Conservation (phyloP, 1,140 invertebrate genomes). For the Delia radicum region DNA sequence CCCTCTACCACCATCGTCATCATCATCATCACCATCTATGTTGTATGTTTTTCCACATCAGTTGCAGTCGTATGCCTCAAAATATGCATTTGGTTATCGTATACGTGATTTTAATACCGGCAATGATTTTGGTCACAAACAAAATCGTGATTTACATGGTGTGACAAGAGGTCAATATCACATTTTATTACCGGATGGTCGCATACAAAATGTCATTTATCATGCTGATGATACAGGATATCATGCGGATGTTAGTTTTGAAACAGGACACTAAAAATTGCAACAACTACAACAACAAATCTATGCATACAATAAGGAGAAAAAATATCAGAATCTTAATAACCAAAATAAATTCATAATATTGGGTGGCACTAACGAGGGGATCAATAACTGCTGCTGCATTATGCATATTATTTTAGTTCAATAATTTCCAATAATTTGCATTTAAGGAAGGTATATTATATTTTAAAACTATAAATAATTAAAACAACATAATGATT, state of each 20-base stretch:
- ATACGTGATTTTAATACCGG: constrained; percentile 68
- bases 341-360: not conserved
- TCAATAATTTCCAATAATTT: not conserved
- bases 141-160: constrained; percentile 63
- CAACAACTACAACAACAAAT: not conserved
- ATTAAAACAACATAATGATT: not conserved
- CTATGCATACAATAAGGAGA: not conserved
- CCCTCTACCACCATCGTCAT: not conserved
- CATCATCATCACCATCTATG: not conserved
- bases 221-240: constrained; percentile 73
- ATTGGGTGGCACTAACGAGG: not conserved
- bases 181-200: constrained; percentile 75
- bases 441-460: constrained; percentile 14
- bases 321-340: no score
- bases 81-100: constrained; percentile 75
- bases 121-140: constrained; percentile 73
- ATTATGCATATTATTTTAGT: no score
- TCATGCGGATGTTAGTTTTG: constrained; percentile 71
- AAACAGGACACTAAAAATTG: constrained; percentile 39
- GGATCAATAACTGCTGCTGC: no score
- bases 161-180: constrained; percentile 73
- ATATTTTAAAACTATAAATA: not conserved
- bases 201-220: constrained; percentile 75
- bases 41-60: constrained; percentile 39
- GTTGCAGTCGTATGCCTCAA: constrained; percentile 65